Evolutionary conservation across 2,113 vertebrate genomes (phyloP), one percentile per base, ranked within the genome.

Genomic region (Daubentonia madagascariensis): DNA sequence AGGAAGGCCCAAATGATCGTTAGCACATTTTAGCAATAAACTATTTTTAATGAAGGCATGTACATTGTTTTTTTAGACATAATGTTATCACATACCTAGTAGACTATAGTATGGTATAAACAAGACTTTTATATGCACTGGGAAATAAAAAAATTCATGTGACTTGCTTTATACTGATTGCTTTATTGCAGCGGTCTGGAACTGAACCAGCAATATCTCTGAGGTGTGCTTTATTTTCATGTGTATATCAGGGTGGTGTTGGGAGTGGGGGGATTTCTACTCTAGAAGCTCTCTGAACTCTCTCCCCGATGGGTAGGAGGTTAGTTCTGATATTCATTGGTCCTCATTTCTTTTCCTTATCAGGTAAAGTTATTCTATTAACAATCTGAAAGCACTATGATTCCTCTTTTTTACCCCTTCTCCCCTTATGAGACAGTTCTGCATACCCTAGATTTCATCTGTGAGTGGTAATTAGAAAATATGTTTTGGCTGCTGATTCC

Each of bases 401-500:
- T 30, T n/a, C 18, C 40, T 91, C 45, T 63, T 78, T 85, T 61
- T 10, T 14, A 40, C 35, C 12, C 43, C 73, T n/a, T 20, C 20
- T 40, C 28, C 13, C 17, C 54, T 83, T 48, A 43, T 1, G 17
- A 85, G 32, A 11, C 76, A 96, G 6, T 70, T 85, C 18, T 81
- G 52, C 54, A 91, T n/a, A 73, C 2, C 59, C 23, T 8, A 85
- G 80, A 20, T 79, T 96, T 94, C 81, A 93, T 97, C 91, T 84
- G 68, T 68, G 45, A 86, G 67, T 87, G 37, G 89, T 72, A 96
- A 96, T 93, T 93, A 89, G 78, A 88, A 97, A 93, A 89, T 65
- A 76, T 18, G 96, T 65, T 93, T 92, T 96, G 83, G 68, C 72
- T 80, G 16, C 84, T 95, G 52, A 91, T 93, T 70, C 92, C 48